A percentile compares a stretch with the other conserved stretches of the same genome.
Evolutionary conservation across 2,113 vertebrate species (phyloP).

Genomic region (Poecile atricapillus): DNA sequence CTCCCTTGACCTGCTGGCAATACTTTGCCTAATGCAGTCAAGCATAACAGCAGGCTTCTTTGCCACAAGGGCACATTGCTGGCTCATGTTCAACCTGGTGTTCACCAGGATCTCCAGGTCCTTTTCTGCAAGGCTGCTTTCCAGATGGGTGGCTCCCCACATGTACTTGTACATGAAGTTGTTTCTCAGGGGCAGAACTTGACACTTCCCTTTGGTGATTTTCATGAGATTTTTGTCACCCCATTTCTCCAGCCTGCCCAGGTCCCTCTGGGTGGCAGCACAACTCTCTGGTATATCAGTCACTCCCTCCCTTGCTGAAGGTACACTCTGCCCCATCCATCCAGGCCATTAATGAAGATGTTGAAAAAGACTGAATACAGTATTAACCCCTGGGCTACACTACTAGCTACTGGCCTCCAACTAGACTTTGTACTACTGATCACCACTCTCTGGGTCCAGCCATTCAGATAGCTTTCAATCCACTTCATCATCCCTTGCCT

Average conservation of each 20-base stretch:
- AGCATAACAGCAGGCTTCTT: not conserved
- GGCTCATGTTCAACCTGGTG: not conserved
- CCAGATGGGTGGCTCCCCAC: not conserved
- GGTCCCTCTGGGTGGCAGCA: not conserved
- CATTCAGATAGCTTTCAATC: not conserved
- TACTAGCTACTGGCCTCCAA: not conserved
- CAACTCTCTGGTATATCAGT: not conserved
- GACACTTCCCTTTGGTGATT: not conserved
- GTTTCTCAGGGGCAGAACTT: not conserved
- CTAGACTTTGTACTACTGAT: not conserved
- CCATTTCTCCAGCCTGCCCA: not conserved
- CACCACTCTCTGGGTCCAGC: not conserved
- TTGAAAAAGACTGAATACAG: not conserved
- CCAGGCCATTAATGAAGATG: not conserved
- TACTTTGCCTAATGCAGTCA: not conserved
- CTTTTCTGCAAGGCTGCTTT: not conserved
- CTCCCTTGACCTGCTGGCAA: not conserved
- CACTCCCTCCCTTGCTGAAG: not conserved
- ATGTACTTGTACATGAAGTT: not conserved
- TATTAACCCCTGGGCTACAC: not conserved
- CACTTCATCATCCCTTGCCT: not conserved
- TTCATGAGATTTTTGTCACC: not conserved
- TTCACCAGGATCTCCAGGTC: not conserved
- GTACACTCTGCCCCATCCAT: not conserved
- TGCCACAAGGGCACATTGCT: not conserved